phyloP scores from a whole-genome alignment of 1,140 invertebrate genomes.

The Drosophila ohnishii region DNA sequence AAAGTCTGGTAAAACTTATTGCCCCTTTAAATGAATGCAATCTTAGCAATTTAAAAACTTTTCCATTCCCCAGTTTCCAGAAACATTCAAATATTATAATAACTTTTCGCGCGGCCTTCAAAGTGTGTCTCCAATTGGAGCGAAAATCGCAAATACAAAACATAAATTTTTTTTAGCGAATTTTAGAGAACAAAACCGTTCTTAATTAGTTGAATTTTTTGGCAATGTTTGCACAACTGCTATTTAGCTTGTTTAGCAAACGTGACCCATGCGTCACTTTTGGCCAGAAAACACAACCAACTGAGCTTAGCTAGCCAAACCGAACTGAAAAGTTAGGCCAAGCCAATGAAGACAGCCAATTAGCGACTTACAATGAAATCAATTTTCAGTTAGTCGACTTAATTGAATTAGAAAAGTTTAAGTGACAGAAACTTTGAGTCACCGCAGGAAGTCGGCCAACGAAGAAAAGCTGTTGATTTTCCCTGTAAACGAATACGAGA shows the following conservation, averaged over 20 bases:
- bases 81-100: neutral
- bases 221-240: slow-evolving; percentile 67
- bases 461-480: slow-evolving; percentile 42
- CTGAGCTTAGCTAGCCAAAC: neutral
- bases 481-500: slow-evolving; percentile 3
- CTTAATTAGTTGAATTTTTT: slow-evolving; percentile 47
- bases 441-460: slow-evolving; percentile 32
- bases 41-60: neutral
- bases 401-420: slow-evolving; percentile 73
- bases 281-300: neutral
- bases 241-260: neutral
- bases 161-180: slow-evolving; percentile 21
- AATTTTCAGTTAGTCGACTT: slow-evolving; percentile 72
- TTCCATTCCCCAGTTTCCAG: neutral
- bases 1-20: neutral
- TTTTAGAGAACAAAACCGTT: slow-evolving; percentile 9
- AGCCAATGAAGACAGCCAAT: slow-evolving; percentile 53
- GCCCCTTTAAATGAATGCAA: no score
- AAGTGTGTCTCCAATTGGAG: slow-evolving; percentile 7
- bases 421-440: slow-evolving; percentile 64
- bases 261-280: neutral
- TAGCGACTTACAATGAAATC: slow-evolving; percentile 73
- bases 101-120: slow-evolving; percentile 16
- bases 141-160: slow-evolving; percentile 16
- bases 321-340: slow-evolving; percentile 47